A percentile compares a stretch with the other conserved stretches of the same genome.
phyloP scores from a whole-genome alignment of 2,888 invertebrate species.

The Meloe dianella region DNA sequence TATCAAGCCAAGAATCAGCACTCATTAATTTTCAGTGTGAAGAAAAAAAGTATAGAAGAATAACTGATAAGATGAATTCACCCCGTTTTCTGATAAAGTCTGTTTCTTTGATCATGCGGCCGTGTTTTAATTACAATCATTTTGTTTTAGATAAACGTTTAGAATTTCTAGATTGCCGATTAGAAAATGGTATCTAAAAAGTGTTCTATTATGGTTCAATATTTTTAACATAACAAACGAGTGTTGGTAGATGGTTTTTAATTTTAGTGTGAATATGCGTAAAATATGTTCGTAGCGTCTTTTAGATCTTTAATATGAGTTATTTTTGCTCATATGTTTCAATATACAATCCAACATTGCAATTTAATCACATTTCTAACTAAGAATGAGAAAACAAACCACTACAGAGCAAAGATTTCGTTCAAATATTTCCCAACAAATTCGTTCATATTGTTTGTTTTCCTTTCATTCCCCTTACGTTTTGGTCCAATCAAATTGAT shows the following conservation, averaged over 20 bases:
- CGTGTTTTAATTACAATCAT: neutral
- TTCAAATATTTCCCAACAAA: neutral
- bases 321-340: neutral
- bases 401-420: neutral
- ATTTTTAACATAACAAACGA: neutral
- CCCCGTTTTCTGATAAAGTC: neutral
- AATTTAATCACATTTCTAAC: no score
- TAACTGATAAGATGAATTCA: neutral
- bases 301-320: no score
- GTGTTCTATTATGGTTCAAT: neutral
- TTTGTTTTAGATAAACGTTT: neutral
- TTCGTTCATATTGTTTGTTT: neutral
- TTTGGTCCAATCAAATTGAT: neutral
- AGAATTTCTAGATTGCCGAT: neutral
- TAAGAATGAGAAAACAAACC: no score
- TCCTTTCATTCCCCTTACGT: neutral
- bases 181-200: no score
- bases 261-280: no score
- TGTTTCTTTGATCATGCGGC: neutral
- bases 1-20: slow-evolving; percentile 26
- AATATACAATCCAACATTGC: neutral
- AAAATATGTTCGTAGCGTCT: neutral
- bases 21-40: slow-evolving; percentile 22
- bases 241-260: neutral
- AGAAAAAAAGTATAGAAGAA: neutral